Percentiles rank a stretch among this genome's conserved stretches.
Evolutionary conservation across 2,797 vertebrate genomes (phyloP).

Genomic region (Arrhamphus sclerolepis): DNA sequence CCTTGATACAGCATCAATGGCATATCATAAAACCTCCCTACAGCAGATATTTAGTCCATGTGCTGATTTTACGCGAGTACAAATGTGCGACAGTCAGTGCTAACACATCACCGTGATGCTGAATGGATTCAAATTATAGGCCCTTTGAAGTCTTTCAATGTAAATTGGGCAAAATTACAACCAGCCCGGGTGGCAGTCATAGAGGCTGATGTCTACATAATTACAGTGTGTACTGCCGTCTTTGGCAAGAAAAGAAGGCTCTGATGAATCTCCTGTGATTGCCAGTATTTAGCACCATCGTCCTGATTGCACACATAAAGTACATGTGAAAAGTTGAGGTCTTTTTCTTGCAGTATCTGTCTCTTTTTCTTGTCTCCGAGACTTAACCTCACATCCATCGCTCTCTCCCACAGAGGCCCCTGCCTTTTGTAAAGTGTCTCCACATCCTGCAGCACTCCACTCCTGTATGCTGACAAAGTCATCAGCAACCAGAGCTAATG

Average conservation of each 20-base stretch:
- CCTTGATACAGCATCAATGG: conserved; percentile 14
- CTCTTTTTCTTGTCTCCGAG: conserved; percentile 23
- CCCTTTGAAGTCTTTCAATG: conserved; percentile 71
- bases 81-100: conserved; percentile 62
- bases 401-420: conserved; percentile 17
- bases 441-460: not conserved
- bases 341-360: conserved; percentile 21
- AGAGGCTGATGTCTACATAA: conserved; percentile 79
- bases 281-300: conserved; percentile 76
- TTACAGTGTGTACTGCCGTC: conserved; percentile 74
- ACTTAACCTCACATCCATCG: conserved; percentile 12
- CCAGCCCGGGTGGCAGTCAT: conserved; percentile 73
- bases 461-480: conserved; percentile 23
- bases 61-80: conserved; percentile 42
- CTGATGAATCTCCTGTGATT: conserved; percentile 83
- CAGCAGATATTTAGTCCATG: conserved; percentile 29
- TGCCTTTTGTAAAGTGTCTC: conserved; percentile 4
- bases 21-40: conserved; percentile 5
- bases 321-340: conserved; percentile 56
- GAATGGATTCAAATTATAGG: conserved; percentile 82
- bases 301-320: conserved; percentile 67
- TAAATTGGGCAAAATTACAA: conserved; percentile 84
- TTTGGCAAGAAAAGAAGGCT: conserved; percentile 63
- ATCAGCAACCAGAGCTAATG: conserved; percentile 34
- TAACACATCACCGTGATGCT: conserved; percentile 79